Conservation (phyloP, 2,113 vertebrate genomes). For the Odobenus rosmarus region DNA sequence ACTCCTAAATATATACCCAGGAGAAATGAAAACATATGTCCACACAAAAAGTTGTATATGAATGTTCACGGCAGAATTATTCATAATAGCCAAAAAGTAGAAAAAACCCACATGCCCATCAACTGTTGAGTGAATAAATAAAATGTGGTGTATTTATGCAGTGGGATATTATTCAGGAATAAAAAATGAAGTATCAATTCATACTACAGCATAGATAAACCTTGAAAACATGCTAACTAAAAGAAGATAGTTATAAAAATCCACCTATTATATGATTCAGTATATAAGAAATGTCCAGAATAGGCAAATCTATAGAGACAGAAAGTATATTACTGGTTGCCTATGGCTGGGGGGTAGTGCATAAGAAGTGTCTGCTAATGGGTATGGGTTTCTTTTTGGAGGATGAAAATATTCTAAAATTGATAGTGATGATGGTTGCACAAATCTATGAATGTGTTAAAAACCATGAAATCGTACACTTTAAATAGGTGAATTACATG, state of each 20-base stretch:
- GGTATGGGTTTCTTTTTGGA: background rate
- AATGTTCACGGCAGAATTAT: background rate
- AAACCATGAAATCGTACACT: background rate
- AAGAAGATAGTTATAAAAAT: background rate
- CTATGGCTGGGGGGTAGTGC: background rate
- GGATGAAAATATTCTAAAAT: background rate
- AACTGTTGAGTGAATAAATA: background rate
- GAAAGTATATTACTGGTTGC: background rate
- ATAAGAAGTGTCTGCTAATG: background rate
- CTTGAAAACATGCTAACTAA: background rate
- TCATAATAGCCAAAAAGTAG: background rate
- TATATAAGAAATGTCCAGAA: background rate
- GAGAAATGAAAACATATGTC: constrained; percentile 8
- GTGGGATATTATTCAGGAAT: background rate
- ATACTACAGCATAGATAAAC: background rate
- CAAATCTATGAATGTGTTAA: background rate
- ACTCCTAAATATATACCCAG: background rate
- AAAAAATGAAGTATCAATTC: background rate
- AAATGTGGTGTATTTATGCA: background rate
- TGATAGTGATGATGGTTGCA: background rate
- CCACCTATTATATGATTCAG: background rate
- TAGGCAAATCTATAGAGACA: background rate
- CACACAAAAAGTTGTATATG: constrained; percentile 2
- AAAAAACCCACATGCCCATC: background rate
- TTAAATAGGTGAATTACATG: background rate